A percentile compares a stretch with the other conserved stretches of the same genome.
Conservation (phyloP, 2,888 invertebrate species). For the Leistus spinibarbis region DNA sequence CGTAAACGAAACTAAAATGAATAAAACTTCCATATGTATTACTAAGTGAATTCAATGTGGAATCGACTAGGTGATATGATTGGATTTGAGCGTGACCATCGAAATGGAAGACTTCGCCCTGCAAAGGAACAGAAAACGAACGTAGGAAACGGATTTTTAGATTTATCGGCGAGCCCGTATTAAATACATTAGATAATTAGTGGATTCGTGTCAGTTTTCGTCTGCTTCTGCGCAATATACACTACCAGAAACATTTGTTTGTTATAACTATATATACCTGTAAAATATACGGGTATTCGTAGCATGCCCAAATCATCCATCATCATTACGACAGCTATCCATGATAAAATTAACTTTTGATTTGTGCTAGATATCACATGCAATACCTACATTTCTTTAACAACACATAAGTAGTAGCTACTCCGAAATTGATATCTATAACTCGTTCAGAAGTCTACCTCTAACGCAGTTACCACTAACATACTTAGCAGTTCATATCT, state of each 20-base stretch:
- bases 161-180: constrained; percentile 34
- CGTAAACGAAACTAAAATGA: no score
- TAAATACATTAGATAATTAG: constrained; percentile 38
- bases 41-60: no score
- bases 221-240: constrained; percentile 20
- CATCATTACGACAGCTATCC: neutral
- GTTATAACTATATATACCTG: neutral
- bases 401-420: neutral
- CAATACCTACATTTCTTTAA: neutral
- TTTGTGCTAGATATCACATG: neutral
- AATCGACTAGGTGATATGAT: no score
- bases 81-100: neutral
- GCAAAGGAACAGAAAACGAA: neutral
- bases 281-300: neutral
- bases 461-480: no score
- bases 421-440: no score
- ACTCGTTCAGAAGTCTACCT: no score
- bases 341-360: neutral
- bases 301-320: neutral
- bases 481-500: no score
- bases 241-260: neutral
- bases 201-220: constrained; percentile 24
- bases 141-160: constrained; percentile 29
- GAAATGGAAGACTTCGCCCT: neutral
- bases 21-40: no score